A percentile compares a stretch with the other conserved stretches of the same genome.
phyloP scores from a whole-genome alignment of 2,888 invertebrate species.

The Drosophila dives region DNA sequence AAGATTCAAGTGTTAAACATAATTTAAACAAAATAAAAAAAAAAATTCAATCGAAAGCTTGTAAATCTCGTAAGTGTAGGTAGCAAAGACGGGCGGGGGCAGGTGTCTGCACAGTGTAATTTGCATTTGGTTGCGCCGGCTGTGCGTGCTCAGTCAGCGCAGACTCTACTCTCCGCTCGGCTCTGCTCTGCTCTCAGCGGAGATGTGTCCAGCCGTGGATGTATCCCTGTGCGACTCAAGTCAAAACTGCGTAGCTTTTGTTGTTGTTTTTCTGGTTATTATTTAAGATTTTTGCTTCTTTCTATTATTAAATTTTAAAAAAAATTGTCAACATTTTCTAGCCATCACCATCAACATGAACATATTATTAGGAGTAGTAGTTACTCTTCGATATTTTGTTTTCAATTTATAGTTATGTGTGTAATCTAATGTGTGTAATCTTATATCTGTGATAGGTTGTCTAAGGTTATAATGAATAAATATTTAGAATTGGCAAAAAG shows the following conservation, averaged over 20 bases:
- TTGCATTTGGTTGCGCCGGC: constrained; percentile 63
- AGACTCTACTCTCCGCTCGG: constrained; percentile 35
- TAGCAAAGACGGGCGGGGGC: neutral
- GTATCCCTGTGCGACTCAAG: constrained; percentile 59
- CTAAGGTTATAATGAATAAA: neutral
- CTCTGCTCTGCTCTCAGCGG: constrained; percentile 24
- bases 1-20: neutral
- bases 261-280: constrained; percentile 30
- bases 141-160: constrained; percentile 33
- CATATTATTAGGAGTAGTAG: neutral
- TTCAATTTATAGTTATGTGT: neutral
- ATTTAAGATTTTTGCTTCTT: constrained; percentile 1
- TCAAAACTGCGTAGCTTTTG: constrained; percentile 20
- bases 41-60: constrained; percentile 6
- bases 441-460: neutral
- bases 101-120: constrained; percentile 39
- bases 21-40: neutral
- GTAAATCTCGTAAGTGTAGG: constrained; percentile 18
- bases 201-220: constrained; percentile 66
- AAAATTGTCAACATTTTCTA: neutral
- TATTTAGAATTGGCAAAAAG: neutral
- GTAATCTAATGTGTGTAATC: neutral
- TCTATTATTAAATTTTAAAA: constrained; percentile 6
- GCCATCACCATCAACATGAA: neutral
- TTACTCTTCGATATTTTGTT: neutral